Conservation (phyloP, 2,797 vertebrate species). For the Australoheros facetus region DNA sequence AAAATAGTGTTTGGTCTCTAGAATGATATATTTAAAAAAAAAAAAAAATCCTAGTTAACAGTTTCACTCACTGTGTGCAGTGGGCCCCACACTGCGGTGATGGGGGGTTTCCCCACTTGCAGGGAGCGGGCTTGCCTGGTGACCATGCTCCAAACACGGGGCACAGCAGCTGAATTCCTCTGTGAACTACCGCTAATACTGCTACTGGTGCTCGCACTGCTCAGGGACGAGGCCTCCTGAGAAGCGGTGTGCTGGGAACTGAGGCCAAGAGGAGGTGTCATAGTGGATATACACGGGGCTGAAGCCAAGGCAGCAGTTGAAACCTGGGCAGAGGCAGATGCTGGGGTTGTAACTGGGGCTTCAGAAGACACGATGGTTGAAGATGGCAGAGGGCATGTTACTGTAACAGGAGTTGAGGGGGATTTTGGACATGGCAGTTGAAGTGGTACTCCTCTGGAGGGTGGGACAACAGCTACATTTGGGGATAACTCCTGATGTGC, state of each 20-base stretch:
- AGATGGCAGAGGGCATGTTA: conserved; percentile 11
- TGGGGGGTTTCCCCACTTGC: conserved; percentile 66
- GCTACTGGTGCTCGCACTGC: background rate
- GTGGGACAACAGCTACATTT: conserved; percentile 19
- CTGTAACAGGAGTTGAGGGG: conserved; percentile 27
- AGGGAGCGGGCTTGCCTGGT: conserved; percentile 60
- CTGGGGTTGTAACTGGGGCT: background rate
- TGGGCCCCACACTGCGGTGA: conserved; percentile 73
- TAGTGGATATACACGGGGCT: background rate
- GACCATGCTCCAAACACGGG: conserved; percentile 77
- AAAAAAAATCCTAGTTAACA: conserved; percentile 69
- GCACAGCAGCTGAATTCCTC: conserved; percentile 60
- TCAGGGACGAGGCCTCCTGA: conserved; percentile 34
- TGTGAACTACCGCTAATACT: conserved; percentile 24
- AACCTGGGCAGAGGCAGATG: conserved; percentile 12
- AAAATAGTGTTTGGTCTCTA: conserved; percentile 13
- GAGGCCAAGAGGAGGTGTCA: conserved; percentile 43
- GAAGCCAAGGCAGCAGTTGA: background rate
- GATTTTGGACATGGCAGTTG: conserved; percentile 61
- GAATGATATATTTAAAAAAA: background rate
- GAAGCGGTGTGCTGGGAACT: conserved; percentile 34
- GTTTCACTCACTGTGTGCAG: conserved; percentile 77
- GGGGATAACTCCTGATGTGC: conserved; percentile 25
- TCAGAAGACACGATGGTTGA: conserved; percentile 1
- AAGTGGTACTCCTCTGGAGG: conserved; percentile 39